phyloP scores from a whole-genome alignment of 2,888 invertebrate species.

The Hyalella azteca region DNA sequence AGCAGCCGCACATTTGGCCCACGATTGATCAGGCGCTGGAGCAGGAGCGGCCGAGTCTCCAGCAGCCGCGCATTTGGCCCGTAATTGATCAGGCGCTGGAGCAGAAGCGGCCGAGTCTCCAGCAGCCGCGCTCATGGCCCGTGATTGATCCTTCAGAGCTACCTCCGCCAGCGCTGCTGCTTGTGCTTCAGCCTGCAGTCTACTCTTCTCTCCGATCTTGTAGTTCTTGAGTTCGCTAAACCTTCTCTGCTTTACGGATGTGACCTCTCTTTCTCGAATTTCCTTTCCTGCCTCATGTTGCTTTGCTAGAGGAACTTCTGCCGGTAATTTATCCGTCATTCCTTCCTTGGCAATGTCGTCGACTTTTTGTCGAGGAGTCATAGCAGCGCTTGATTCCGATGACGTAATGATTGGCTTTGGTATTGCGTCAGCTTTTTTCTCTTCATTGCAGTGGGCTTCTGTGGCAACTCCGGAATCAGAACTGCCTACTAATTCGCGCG shows the following conservation, averaged over 20 bases:
- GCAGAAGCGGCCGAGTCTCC: not conserved
- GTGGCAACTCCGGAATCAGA: too few species aligned
- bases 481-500: too few species aligned
- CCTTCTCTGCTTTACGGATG: not conserved
- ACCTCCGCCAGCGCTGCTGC: not conserved
- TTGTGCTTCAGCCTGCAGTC: not conserved
- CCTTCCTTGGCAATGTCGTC: not conserved
- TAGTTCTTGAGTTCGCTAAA: not conserved
- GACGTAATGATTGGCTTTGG: not conserved
- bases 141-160: not conserved
- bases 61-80: not conserved
- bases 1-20: not conserved
- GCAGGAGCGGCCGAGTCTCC: not conserved
- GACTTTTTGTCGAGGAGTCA: not conserved
- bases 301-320: not conserved
- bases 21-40: not conserved
- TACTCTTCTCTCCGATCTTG: not conserved
- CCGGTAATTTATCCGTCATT: not conserved
- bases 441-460: too few species aligned
- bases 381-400: not conserved
- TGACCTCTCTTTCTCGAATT: not conserved
- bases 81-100: not conserved
- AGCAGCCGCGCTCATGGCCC: not conserved
- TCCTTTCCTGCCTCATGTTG: not conserved
- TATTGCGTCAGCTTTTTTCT: not conserved